Evolutionary conservation across 2,113 vertebrate genomes (phyloP).

Genomic region (Phocoena sinus): DNA sequence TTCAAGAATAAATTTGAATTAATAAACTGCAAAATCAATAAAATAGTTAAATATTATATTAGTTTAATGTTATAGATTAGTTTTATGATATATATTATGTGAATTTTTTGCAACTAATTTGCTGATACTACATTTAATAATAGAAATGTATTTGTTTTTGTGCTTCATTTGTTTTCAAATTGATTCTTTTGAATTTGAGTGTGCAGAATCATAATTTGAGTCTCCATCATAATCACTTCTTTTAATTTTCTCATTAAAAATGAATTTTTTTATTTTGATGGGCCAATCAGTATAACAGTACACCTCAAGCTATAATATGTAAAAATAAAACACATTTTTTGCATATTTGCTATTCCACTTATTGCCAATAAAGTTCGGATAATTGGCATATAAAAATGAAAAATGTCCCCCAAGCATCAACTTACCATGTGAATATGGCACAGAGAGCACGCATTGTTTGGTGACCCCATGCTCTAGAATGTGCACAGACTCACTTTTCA

Average conservation of each 20-base stretch:
- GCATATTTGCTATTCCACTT: neutral
- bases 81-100: neutral
- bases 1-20: neutral
- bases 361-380: neutral
- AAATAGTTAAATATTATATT: neutral
- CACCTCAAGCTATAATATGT: neutral
- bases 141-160: neutral
- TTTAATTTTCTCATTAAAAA: conserved; percentile 31
- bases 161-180: neutral
- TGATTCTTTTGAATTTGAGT: neutral
- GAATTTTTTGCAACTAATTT: conserved; percentile 12
- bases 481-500: neutral
- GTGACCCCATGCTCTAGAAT: neutral
- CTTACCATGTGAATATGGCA: neutral
- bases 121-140: neutral
- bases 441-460: fast-evolving
- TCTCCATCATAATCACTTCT: neutral
- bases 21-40: neutral
- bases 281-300: neutral
- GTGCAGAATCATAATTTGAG: neutral
- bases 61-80: neutral
- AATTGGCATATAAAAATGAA: neutral
- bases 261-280: conserved; percentile 21
- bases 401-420: neutral
- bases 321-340: neutral